Evolutionary conservation across 2,797 vertebrate species (phyloP).

Genomic region (Cossypha polioptera): DNA sequence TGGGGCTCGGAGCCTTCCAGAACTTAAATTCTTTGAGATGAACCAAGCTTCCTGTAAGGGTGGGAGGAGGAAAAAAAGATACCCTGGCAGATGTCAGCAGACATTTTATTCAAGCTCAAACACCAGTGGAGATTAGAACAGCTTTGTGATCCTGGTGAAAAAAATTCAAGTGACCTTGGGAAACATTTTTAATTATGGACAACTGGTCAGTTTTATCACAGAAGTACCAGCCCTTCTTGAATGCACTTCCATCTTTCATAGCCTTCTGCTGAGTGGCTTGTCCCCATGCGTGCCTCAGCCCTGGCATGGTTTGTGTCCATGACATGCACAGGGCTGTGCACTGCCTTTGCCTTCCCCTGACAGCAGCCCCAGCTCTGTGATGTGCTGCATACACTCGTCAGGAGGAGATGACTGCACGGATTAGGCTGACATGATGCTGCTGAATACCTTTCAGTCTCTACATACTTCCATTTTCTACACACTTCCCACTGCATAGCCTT

Average conservation of each 20-base stretch:
- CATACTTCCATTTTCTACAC: background rate
- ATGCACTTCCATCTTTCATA: background rate
- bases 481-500: background rate
- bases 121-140: constrained; percentile 27
- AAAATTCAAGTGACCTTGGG: constrained; percentile 12
- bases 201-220: background rate
- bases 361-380: background rate
- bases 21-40: background rate
- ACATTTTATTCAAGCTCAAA: constrained; percentile 49
- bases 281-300: accelerated
- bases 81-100: constrained; percentile 31
- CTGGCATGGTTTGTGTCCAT: accelerated
- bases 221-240: background rate
- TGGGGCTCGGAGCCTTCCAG: background rate
- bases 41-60: background rate
- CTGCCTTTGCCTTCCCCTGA: background rate
- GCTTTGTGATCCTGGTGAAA: background rate
- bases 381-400: background rate
- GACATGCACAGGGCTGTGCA: background rate
- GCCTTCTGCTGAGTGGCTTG: background rate
- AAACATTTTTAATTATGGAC: background rate
- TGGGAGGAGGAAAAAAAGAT: background rate
- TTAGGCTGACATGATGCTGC: background rate
- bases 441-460: background rate
- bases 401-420: background rate